Evolutionary conservation across 2,113 vertebrate genomes (phyloP), one percentile per base, ranked within the genome.

Genomic region (Synodontis membranacea): DNA sequence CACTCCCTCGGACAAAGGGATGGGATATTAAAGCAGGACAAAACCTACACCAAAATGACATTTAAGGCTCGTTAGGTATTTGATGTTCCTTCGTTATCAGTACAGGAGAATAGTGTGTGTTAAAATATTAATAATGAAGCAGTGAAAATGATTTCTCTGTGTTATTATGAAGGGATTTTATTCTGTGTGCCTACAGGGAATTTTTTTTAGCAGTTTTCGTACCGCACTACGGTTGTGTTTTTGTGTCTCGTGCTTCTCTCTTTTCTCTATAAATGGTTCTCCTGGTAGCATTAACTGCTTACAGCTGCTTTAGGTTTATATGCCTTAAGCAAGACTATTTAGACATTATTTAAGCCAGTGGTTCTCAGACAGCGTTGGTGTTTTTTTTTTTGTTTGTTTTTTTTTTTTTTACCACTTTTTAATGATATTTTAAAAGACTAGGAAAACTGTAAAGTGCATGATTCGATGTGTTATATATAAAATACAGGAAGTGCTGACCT

Each of bases 71-170:
- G 34, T 79, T 54, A 37, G 50, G 50, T 54, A 54, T 79, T 52
- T 79, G 31, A 79, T 79, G 50, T 80, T 56, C 34, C 23, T 80
- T 80, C 21, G 28, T 39, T 80, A 58, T 28, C 52, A 37, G 52
- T 39, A n/a, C 78, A 42, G 78, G 39, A 25, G 21, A 58, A 28
- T 25, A 39, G 34, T 58, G 7, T 50, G 31, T 80, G 10, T 17
- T 80, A 4, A 80, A 80, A 58, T 80, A 80, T 80, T 80, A 58
- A 80, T 58, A 80, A 23, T 25, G 23, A 80, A 80, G 54, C 21
- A 52, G 42, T 80, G 42, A 80, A 80, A 80, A 23, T 25, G 5
- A 58, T 42, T 58, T 58, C 9, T 54, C 21, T 2, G 3, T 15
- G 21, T 37, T 79, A 37, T 79, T 79, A 79, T 79, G 76, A 11